phyloP scores from a whole-genome alignment of 2,888 invertebrate species.

The Ophonus ardosiacus region DNA sequence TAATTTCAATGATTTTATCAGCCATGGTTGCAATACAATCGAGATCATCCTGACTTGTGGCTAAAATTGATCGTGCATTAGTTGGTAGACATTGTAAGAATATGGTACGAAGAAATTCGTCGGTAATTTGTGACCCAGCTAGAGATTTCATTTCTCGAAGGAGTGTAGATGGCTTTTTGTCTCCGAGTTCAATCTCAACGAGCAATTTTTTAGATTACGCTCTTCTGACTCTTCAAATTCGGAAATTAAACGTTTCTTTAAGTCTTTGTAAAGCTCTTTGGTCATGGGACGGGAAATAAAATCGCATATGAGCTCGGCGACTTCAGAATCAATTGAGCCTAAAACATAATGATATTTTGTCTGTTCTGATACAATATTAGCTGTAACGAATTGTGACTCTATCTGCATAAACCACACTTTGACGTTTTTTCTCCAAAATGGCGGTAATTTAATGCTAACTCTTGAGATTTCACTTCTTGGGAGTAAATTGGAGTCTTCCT shows the following conservation, averaged over 20 bases:
- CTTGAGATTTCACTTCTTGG: background rate
- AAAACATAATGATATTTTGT: conserved; percentile 5
- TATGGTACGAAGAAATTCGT: conserved; percentile 66
- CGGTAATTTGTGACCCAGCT: conserved; percentile 65
- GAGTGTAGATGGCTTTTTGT: conserved; percentile 67
- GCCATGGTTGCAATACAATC: background rate
- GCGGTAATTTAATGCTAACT: background rate
- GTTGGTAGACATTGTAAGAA: conserved; percentile 66
- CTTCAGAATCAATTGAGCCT: conserved; percentile 2
- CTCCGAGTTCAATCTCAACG: conserved; percentile 66
- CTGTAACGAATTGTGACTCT: background rate
- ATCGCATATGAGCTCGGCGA: background rate
- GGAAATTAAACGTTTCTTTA: background rate
- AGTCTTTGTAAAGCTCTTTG: background rate
- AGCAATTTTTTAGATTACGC: background rate
- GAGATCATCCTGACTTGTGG: conserved; percentile 62
- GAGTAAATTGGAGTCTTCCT: background rate
- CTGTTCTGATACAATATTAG: background rate
- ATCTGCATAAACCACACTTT: background rate
- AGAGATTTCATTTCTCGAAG: conserved; percentile 67
- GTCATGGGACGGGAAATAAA: background rate
- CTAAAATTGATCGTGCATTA: conserved; percentile 64
- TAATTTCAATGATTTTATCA: conserved; percentile 14
- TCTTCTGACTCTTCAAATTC: conserved; percentile 14
- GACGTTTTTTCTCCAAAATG: conserved; percentile 7